phyloP scores from a whole-genome alignment of 2,113 vertebrate genomes.

The Mungos mungo region DNA sequence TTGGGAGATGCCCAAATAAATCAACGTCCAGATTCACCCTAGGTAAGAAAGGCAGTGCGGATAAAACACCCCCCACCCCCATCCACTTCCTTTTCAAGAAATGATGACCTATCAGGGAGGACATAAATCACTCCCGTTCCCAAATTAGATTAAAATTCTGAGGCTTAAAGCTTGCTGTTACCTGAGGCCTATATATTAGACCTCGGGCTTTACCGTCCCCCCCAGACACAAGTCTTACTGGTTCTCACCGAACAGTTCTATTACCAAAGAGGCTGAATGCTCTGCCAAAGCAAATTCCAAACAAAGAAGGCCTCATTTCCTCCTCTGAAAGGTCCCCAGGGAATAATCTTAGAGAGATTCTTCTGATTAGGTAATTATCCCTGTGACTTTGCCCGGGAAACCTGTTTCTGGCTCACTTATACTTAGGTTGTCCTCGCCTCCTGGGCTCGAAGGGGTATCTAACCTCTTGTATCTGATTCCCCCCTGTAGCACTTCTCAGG shows the following conservation, averaged over 20 bases:
- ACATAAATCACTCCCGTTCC: conserved; percentile 45
- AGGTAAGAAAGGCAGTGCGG: background rate
- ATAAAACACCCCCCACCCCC: background rate
- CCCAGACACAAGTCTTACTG: background rate
- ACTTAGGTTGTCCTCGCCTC: background rate
- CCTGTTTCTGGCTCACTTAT: background rate
- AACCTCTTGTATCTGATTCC: background rate
- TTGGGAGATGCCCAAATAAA: background rate
- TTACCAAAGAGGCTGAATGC: background rate
- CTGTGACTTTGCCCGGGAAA: background rate
- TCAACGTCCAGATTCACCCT: background rate
- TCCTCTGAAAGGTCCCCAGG: background rate
- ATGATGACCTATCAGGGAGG: background rate
- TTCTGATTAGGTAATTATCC: background rate
- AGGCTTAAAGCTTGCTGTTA: conserved; percentile 2
- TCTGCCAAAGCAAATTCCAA: background rate
- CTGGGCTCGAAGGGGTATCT: background rate
- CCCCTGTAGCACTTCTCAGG: background rate
- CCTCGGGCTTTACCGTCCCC: background rate
- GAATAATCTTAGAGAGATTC: background rate
- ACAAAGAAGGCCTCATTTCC: background rate
- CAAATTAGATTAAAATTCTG: conserved; percentile 45
- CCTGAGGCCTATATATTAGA: background rate
- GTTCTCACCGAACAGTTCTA: background rate
- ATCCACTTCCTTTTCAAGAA: conserved; percentile 48